Conservation (phyloP, 2,797 vertebrate genomes). For the Morelia viridis region DNA sequence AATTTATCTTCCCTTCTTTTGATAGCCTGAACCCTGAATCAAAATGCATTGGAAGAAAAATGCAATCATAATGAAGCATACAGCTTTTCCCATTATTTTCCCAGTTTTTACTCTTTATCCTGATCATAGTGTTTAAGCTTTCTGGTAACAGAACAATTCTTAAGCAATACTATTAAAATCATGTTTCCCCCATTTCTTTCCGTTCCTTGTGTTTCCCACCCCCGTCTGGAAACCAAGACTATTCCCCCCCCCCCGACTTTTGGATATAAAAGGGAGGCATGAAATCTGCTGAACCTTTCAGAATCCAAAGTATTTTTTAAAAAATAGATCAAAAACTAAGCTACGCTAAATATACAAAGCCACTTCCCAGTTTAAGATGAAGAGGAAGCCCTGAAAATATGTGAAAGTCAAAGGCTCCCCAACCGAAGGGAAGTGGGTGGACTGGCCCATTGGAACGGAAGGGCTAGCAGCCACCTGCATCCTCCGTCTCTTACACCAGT, state of each 20-base stretch:
- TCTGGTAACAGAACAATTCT: not conserved
- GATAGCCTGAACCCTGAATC: not conserved
- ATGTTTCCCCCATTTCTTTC: not conserved
- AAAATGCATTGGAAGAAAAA: not conserved
- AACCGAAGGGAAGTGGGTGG: slow-evolving; percentile 22
- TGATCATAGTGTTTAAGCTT: not conserved
- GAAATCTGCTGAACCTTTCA: not conserved
- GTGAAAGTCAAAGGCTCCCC: slow-evolving; percentile 15
- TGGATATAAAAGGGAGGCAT: not conserved
- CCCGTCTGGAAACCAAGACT: not conserved
- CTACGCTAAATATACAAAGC: not conserved
- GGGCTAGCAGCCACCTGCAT: not conserved
- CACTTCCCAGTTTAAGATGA: slow-evolving; percentile 6
- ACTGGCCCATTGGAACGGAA: not conserved
- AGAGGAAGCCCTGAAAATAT: slow-evolving; percentile 31
- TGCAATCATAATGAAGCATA: not conserved
- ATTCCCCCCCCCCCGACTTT: not conserved
- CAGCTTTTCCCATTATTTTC: not conserved
- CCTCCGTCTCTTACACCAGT: not conserved
- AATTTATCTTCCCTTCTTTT: not conserved
- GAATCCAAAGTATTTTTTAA: not conserved
- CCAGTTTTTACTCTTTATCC: not conserved
- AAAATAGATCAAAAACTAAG: not conserved
- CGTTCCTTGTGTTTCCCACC: not conserved
- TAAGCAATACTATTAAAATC: not conserved